Evolutionary conservation across 2,113 vertebrate genomes (phyloP).

Genomic region (Muscicapa adusta): DNA sequence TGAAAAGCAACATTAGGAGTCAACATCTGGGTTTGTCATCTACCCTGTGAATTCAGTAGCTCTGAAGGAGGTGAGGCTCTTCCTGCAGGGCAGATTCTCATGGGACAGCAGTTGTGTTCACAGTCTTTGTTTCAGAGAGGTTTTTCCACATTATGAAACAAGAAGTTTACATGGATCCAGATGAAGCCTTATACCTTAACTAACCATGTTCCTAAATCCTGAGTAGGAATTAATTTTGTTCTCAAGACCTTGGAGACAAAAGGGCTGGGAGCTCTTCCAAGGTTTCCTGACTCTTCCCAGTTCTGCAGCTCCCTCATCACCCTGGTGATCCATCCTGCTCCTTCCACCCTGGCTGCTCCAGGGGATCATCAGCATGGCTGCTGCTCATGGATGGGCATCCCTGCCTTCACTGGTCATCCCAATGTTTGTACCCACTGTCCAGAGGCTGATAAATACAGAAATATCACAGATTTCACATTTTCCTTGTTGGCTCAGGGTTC

Average conservation of each 20-base stretch:
- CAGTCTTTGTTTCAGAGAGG: background rate
- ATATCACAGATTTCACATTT: background rate
- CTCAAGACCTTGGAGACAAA: background rate
- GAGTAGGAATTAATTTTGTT: background rate
- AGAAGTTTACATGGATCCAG: background rate
- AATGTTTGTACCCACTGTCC: background rate
- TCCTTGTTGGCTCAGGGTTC: background rate
- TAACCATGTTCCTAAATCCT: background rate
- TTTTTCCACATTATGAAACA: background rate
- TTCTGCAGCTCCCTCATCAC: background rate
- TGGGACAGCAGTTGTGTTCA: background rate
- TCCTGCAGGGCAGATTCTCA: background rate
- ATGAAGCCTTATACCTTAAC: background rate
- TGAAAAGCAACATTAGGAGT: background rate
- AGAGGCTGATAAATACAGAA: background rate
- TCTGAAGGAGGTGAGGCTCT: background rate
- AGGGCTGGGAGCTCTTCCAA: background rate
- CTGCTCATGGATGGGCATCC: background rate
- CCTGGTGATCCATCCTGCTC: background rate
- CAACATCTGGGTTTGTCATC: background rate
- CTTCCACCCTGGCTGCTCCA: background rate
- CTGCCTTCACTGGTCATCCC: background rate
- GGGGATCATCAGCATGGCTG: fast-evolving
- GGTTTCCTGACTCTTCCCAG: background rate
- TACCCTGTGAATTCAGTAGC: background rate